A percentile compares a stretch with the other conserved stretches of the same genome.
phyloP scores from a whole-genome alignment of 2,888 invertebrate species.

The Micropterix aruncella region DNA sequence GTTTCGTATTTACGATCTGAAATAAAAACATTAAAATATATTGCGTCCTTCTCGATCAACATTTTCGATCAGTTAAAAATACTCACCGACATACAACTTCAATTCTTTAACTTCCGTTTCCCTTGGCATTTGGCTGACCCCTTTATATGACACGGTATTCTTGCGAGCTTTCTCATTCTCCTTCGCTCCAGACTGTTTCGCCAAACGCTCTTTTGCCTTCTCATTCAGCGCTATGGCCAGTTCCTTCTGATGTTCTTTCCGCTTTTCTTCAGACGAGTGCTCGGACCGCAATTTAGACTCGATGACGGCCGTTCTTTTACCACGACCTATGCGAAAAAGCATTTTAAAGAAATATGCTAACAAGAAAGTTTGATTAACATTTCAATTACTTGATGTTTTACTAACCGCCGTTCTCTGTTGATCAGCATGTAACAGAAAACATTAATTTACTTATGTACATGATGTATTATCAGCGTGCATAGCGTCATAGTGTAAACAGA shows the following conservation, averaged over 20 bases:
- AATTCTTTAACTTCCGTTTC: constrained; percentile 87
- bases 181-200: constrained; percentile 74
- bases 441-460: too few species aligned
- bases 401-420: constrained; percentile 36
- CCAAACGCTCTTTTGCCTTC: constrained; percentile 82
- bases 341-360: constrained; percentile 4
- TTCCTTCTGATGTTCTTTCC: constrained; percentile 93
- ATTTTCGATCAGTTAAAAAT: not conserved
- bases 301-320: constrained; percentile 79
- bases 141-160: constrained; percentile 92
- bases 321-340: constrained; percentile 34
- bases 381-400: constrained; percentile 12
- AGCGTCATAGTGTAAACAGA: too few species aligned
- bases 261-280: constrained; percentile 92
- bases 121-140: constrained; percentile 80
- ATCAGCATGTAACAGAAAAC: not conserved
- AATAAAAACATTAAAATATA: constrained; percentile 14
- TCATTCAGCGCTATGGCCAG: constrained; percentile 82
- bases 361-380: constrained; percentile 13
- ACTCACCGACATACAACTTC: constrained; percentile 86
- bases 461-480: too few species aligned
- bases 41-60: constrained; percentile 2
- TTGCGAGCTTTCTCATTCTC: constrained; percentile 84
- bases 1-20: constrained; percentile 94
- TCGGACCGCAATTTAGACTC: constrained; percentile 90